Evolutionary conservation across 1,140 invertebrate species (phyloP).

Genomic region (Ostrea denselamellosa): DNA sequence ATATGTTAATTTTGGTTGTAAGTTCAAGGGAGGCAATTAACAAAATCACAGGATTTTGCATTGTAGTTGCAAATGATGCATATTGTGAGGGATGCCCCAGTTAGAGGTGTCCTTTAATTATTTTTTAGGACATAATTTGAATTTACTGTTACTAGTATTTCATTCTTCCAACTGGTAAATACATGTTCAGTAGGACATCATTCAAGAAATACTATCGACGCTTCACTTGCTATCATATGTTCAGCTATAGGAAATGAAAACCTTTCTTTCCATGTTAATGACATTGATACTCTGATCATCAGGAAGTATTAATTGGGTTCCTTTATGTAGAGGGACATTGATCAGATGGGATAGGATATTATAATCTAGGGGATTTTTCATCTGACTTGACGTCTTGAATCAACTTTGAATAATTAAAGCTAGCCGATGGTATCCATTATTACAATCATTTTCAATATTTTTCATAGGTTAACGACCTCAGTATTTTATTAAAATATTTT

Average conservation of each 20-base stretch:
- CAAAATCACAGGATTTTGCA: too few species aligned
- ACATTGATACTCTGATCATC: neutral
- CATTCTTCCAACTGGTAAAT: too few species aligned
- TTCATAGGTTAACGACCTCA: neutral
- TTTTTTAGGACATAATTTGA: too few species aligned
- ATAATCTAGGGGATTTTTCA: neutral
- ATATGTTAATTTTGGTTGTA: too few species aligned
- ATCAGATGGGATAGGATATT: neutral
- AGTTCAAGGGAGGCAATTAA: too few species aligned
- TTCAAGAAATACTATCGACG: neutral
- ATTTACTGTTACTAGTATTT: too few species aligned
- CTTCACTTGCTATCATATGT: neutral
- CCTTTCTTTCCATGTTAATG: neutral
- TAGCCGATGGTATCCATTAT: neutral
- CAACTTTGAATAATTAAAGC: conserved; percentile 4
- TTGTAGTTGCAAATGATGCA: too few species aligned
- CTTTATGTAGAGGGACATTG: conserved; percentile 20
- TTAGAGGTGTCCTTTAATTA: too few species aligned
- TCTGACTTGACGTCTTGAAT: neutral
- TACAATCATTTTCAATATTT: neutral
- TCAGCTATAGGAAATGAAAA: neutral
- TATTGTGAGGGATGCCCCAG: too few species aligned
- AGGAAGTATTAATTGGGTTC: conserved; percentile 33
- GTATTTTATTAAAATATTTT: neutral
- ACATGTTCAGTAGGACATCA: neutral